Evolutionary conservation across 2,113 vertebrate genomes (phyloP).

Genomic region (Genyomyrus donnyi): DNA sequence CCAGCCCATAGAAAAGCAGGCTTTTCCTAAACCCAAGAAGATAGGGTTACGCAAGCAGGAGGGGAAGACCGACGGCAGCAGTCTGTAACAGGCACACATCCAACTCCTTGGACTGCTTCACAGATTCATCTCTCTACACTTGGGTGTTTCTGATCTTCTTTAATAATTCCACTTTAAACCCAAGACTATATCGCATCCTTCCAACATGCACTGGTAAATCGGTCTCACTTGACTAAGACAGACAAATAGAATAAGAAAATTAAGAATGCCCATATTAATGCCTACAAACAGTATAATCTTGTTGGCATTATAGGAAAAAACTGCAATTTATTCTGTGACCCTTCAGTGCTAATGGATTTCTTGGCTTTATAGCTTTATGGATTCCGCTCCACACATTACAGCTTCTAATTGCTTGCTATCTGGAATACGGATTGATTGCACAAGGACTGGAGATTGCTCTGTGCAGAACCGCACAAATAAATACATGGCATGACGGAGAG

Average conservation of each 20-base stretch:
- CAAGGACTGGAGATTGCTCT: constrained; percentile 5
- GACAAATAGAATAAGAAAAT: not conserved
- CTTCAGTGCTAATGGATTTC: constrained; percentile 27
- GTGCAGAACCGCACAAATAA: not conserved
- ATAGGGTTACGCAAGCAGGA: not conserved
- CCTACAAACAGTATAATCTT: not conserved
- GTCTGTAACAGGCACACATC: not conserved
- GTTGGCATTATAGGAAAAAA: not conserved
- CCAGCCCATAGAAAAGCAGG: not conserved
- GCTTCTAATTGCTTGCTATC: constrained; percentile 27
- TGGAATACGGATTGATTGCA: constrained; percentile 24
- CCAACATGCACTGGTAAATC: not conserved
- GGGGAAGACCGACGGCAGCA: not conserved
- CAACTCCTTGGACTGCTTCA: not conserved
- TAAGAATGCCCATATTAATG: constrained; percentile 6
- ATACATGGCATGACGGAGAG: constrained; percentile 12
- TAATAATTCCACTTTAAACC: not conserved
- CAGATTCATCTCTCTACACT: not conserved
- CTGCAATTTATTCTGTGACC: constrained; percentile 12
- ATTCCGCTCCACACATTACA: constrained; percentile 20
- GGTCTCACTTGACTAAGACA: not conserved
- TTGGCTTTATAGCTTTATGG: constrained; percentile 19
- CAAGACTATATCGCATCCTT: not conserved
- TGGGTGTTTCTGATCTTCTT: not conserved
- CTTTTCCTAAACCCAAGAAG: not conserved